These are phyloP conservation scores for Lathronympha strigana DNA, from an alignment of 2,888 invertebrate species.

Conservation along the genomic window DNA sequence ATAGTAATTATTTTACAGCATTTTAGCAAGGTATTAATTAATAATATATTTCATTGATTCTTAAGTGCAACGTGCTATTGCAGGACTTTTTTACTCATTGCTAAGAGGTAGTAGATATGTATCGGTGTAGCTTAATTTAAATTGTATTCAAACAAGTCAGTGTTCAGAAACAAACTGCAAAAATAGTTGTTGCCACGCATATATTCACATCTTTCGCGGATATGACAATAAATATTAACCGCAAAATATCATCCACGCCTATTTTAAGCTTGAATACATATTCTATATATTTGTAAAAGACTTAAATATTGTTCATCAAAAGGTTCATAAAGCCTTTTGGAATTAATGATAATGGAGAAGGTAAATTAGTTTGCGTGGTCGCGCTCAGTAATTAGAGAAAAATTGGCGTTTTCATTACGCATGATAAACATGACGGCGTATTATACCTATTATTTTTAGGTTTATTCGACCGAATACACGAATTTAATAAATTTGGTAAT, in stretches of 20 bases:
- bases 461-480: background rate
- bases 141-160: background rate
- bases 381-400: constrained; percentile 12
- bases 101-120: background rate
- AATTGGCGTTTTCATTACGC: constrained; percentile 21
- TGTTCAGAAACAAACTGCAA: background rate
- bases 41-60: no score
- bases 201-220: background rate
- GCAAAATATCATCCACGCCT: background rate
- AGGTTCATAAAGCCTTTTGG: background rate
- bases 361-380: constrained; percentile 23
- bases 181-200: background rate
- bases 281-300: no score
- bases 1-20: no score
- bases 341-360: background rate
- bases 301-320: background rate
- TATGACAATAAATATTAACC: background rate
- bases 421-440: constrained; percentile 6
- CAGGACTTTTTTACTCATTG: no score
- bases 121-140: background rate
- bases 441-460: constrained; percentile 12
- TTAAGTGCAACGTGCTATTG: no score
- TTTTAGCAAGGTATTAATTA: no score
- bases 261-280: background rate
- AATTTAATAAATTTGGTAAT: background rate